phyloP scores from a whole-genome alignment of 2,113 vertebrate species.

The Rhinogobius similis region DNA sequence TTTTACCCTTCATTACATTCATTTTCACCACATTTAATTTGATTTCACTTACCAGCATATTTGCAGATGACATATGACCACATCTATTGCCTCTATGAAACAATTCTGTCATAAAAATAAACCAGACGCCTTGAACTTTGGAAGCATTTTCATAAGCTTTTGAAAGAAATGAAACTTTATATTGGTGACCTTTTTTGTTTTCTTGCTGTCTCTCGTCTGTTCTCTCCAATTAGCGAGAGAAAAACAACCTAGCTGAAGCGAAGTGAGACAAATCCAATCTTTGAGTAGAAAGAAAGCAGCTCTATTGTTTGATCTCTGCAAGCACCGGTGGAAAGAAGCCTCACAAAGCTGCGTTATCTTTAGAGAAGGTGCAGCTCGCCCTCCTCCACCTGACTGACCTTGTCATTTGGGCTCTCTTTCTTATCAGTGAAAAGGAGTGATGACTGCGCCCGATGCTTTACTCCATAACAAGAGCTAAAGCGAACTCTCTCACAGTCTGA shows the following conservation, averaged over 20 bases:
- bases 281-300: constrained; percentile 34
- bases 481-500: constrained; percentile 49
- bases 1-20: not conserved
- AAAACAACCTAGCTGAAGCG: constrained; percentile 62
- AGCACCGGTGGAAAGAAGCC: constrained; percentile 43
- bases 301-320: constrained; percentile 56
- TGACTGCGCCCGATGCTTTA: constrained; percentile 58
- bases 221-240: constrained; percentile 74
- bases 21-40: not conserved
- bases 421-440: constrained; percentile 59
- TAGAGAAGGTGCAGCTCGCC: constrained; percentile 45
- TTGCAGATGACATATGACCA: constrained; percentile 35
- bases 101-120: constrained; percentile 41
- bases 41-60: constrained; percentile 10
- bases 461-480: constrained; percentile 53
- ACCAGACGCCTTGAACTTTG: constrained; percentile 26
- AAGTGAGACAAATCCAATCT: constrained; percentile 60
- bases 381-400: constrained; percentile 69
- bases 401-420: constrained; percentile 60
- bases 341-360: constrained; percentile 55
- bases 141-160: not conserved
- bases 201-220: constrained; percentile 49
- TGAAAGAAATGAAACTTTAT: constrained; percentile 42
- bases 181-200: constrained; percentile 53
- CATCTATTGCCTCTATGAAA: constrained; percentile 35